A percentile compares a stretch with the other conserved stretches of the same genome.
Conservation (phyloP, 1,140 invertebrate genomes). For the Holotrichia oblita region DNA sequence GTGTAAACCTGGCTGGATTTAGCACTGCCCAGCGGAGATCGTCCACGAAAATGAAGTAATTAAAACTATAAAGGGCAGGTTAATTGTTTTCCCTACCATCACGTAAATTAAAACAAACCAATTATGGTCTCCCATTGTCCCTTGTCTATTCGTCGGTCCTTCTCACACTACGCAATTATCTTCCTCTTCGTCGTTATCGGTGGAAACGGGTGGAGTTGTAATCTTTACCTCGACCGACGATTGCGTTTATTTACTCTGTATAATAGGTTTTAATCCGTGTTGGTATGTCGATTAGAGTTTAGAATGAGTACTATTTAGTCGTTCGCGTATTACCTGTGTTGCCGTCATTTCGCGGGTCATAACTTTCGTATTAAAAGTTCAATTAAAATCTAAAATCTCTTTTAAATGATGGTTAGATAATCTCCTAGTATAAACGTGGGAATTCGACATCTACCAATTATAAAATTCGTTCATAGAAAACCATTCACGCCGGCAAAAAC, state of each 20-base stretch:
- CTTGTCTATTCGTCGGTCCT: constrained; percentile 5
- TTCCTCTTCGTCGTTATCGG: background rate
- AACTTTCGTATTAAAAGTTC: too few species aligned
- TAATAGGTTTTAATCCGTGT: background rate
- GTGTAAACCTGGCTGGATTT: constrained; percentile 55
- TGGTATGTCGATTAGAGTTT: background rate
- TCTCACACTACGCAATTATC: background rate
- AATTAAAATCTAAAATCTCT: too few species aligned
- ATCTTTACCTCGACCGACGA: background rate
- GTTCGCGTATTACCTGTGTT: background rate
- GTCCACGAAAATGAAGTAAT: constrained; percentile 62
- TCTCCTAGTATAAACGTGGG: background rate
- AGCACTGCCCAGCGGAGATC: constrained; percentile 51
- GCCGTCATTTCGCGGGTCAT: background rate
- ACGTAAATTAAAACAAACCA: constrained; percentile 62
- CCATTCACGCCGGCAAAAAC: background rate
- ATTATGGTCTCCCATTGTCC: constrained; percentile 58
- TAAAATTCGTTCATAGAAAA: too few species aligned
- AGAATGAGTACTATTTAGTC: background rate
- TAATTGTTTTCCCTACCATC: constrained; percentile 62
- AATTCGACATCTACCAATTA: too few species aligned
- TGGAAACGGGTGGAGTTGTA: background rate
- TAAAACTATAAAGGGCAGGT: constrained; percentile 63
- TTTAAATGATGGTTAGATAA: background rate
- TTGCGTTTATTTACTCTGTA: constrained; percentile 13